phyloP scores from a whole-genome alignment of 1,140 invertebrate species.

The Trichonephila clavata region DNA sequence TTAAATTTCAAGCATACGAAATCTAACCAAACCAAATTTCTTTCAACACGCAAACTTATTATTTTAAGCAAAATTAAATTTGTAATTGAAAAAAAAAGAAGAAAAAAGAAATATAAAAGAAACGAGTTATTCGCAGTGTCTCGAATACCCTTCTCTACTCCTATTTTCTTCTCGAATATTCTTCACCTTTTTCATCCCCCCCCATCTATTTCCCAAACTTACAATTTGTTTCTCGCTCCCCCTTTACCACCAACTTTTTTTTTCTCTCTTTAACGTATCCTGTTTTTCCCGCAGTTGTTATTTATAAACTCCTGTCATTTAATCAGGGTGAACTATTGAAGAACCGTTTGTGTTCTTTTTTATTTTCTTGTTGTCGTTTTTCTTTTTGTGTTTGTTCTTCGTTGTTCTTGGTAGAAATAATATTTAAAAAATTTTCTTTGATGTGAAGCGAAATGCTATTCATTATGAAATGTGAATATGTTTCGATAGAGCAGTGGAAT shows the following conservation, averaged over 20 bases:
- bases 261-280: background rate
- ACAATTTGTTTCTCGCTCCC: background rate
- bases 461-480: slow-evolving; percentile 11
- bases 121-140: background rate
- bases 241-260: background rate
- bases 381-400: background rate
- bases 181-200: background rate
- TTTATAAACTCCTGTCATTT: slow-evolving; percentile 61
- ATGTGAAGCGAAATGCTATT: slow-evolving; percentile 18
- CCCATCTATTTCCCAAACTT: background rate
- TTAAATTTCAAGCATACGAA: background rate
- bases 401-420: background rate
- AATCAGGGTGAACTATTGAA: slow-evolving; percentile 52
- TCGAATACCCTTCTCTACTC: background rate
- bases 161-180: background rate
- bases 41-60: background rate
- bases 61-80: background rate
- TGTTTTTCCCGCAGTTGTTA: slow-evolving; percentile 23
- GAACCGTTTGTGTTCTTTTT: slow-evolving; percentile 20
- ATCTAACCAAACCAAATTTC: background rate
- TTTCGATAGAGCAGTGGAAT: background rate
- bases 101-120: background rate
- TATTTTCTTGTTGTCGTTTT: background rate
- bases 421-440: slow-evolving; percentile 34
- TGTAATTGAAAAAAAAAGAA: background rate